Conservation (phyloP, 1,140 invertebrate genomes). For the Aphis gossypii region DNA sequence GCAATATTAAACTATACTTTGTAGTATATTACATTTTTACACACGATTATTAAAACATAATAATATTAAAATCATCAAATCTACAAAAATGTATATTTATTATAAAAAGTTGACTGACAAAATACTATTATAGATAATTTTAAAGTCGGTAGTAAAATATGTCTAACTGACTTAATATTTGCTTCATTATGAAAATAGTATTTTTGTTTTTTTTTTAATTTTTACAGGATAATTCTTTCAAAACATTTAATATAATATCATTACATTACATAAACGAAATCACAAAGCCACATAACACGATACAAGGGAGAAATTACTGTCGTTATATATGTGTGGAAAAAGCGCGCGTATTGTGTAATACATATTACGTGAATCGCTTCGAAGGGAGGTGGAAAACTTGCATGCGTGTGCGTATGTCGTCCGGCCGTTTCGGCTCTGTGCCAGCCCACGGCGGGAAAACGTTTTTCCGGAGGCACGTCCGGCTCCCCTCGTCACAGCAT, state of each 20-base stretch:
- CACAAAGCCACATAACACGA: background rate
- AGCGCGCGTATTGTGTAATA: background rate
- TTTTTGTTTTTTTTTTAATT: too few relatives aligned
- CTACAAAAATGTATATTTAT: too few relatives aligned
- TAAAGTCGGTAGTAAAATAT: too few relatives aligned
- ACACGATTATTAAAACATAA: background rate
- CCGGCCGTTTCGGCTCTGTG: slow-evolving; percentile 40
- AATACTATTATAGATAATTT: too few relatives aligned
- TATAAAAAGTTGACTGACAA: too few relatives aligned
- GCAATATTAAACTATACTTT: background rate
- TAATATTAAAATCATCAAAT: too few relatives aligned
- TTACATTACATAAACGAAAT: background rate
- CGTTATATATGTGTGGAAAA: background rate
- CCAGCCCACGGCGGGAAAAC: slow-evolving; percentile 46
- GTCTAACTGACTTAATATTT: too few relatives aligned
- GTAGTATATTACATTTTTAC: background rate
- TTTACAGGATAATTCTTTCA: background rate
- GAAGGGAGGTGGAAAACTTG: background rate
- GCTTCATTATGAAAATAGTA: too few relatives aligned
- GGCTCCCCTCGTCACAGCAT: slow-evolving; percentile 4
- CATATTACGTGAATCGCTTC: background rate
- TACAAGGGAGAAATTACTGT: background rate
- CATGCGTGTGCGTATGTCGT: background rate
- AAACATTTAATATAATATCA: background rate
- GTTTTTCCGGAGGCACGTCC: slow-evolving; percentile 54